phyloP scores from a whole-genome alignment of 2,113 vertebrate species.

The Oncorhynchus tshawytscha region DNA sequence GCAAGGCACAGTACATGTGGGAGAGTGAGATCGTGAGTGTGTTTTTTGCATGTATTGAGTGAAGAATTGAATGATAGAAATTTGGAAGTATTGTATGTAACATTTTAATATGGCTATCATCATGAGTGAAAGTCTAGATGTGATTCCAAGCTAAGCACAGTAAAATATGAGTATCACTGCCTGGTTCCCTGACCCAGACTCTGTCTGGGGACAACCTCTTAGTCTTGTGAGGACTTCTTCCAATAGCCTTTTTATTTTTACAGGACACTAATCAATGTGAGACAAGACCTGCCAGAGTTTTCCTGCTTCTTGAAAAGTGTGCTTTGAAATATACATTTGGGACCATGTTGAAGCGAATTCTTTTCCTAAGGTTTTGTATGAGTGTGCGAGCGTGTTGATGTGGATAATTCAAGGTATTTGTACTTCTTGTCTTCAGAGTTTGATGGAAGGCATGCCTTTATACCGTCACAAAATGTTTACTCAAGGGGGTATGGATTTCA shows the following conservation, averaged over 20 bases:
- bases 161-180: conserved; percentile 50
- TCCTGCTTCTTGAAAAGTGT: conserved; percentile 34
- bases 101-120: conserved; percentile 56
- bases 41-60: conserved; percentile 63
- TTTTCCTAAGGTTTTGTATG: neutral
- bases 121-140: conserved; percentile 58
- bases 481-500: neutral
- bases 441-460: conserved; percentile 4
- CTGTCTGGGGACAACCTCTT: neutral
- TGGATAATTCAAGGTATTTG: conserved; percentile 1
- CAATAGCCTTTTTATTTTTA: conserved; percentile 25
- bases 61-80: conserved; percentile 51
- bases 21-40: conserved; percentile 57
- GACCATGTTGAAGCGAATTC: conserved; percentile 24
- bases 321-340: conserved; percentile 16
- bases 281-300: neutral
- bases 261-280: conserved; percentile 16
- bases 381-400: conserved; percentile 2
- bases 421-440: conserved; percentile 1
- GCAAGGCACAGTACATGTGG: too few relatives aligned
- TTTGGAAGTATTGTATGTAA: conserved; percentile 60
- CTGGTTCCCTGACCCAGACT: conserved; percentile 27
- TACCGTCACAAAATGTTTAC: conserved; percentile 3
- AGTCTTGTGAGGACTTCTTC: neutral
- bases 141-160: conserved; percentile 53